phyloP scores from a whole-genome alignment of 2,797 vertebrate species.

The Ceryle rudis region DNA sequence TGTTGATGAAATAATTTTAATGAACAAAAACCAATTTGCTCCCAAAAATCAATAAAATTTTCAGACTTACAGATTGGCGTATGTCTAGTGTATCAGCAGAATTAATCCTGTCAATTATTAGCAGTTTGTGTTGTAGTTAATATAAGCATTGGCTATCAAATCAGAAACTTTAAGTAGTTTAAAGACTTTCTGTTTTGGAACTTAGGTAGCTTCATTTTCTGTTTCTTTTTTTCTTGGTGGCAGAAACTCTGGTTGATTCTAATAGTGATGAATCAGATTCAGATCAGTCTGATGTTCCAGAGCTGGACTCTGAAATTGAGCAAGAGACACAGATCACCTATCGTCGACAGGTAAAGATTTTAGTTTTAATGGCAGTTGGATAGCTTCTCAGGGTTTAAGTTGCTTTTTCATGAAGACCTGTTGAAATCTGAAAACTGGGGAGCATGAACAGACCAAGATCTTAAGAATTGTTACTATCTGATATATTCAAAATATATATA shows the following conservation, averaged over 20 bases:
- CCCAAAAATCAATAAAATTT: background rate
- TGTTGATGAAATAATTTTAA: background rate
- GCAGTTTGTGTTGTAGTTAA: background rate
- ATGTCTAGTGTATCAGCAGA: slow-evolving; percentile 1
- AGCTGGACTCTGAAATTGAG: slow-evolving; percentile 99
- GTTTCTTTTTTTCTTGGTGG: slow-evolving; percentile 38
- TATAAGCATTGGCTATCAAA: background rate
- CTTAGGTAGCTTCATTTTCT: background rate
- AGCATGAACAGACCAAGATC: background rate
- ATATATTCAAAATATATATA: background rate
- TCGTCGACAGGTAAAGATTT: slow-evolving; percentile 87
- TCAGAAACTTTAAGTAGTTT: slow-evolving; percentile 9
- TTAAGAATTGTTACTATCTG: background rate
- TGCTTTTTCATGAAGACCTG: background rate
- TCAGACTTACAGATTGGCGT: background rate
- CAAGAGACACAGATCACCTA: slow-evolving; percentile 98
- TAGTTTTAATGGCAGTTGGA: background rate
- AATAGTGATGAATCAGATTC: slow-evolving; percentile 98
- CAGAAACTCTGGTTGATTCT: slow-evolving; percentile 94
- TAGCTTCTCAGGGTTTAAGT: background rate
- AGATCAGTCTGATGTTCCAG: slow-evolving; percentile 97
- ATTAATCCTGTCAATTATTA: background rate
- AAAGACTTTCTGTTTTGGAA: background rate
- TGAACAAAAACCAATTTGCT: background rate
- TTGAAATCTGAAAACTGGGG: background rate